Percentiles rank a stretch among this genome's conserved stretches.
These are phyloP conservation scores for Echiichthys vipera DNA, from an alignment of 2,797 vertebrate species.

Conservation along the genomic window DNA sequence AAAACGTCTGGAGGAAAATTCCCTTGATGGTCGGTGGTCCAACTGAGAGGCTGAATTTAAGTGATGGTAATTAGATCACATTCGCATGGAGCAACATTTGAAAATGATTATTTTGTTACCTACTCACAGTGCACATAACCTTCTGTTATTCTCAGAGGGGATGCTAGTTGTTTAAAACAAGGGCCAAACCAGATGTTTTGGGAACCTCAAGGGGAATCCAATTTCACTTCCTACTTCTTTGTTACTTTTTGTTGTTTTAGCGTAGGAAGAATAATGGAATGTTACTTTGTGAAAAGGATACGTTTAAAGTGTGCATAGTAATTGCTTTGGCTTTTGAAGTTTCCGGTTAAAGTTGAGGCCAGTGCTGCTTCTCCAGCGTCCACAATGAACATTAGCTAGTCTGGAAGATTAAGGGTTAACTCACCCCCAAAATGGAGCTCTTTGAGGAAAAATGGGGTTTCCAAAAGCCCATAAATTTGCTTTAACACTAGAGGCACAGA, in stretches of 20 bases:
- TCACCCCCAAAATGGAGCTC: conserved; percentile 55
- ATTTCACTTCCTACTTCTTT: conserved; percentile 81
- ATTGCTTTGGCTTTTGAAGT: conserved; percentile 80
- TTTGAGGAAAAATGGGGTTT: conserved; percentile 60
- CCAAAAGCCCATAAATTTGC: conserved; percentile 66
- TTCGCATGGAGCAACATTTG: conserved; percentile 81
- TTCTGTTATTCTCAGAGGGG: conserved; percentile 77
- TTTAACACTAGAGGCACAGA: conserved; percentile 72
- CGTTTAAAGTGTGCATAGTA: conserved; percentile 78
- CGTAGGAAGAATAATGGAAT: conserved; percentile 73
- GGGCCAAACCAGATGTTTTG: conserved; percentile 81
- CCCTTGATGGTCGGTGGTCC: conserved; percentile 73
- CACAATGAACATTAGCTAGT: conserved; percentile 64
- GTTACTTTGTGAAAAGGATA: conserved; percentile 76
- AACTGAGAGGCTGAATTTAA: conserved; percentile 74
- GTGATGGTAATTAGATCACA: conserved; percentile 80
- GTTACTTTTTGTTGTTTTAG: conserved; percentile 78
- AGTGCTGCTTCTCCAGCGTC: conserved; percentile 54
- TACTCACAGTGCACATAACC: conserved; percentile 71
- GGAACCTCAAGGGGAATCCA: conserved; percentile 72
- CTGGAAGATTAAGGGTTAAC: conserved; percentile 67
- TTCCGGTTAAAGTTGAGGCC: conserved; percentile 60
- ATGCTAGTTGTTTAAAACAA: conserved; percentile 80
- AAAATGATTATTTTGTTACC: conserved; percentile 85
- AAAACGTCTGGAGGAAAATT: conserved; percentile 59